Percentiles rank a stretch among this genome's conserved stretches.
These are phyloP conservation scores for Notechis scutatus DNA, from an alignment of 2,113 vertebrate species.

Conservation along the genomic window DNA sequence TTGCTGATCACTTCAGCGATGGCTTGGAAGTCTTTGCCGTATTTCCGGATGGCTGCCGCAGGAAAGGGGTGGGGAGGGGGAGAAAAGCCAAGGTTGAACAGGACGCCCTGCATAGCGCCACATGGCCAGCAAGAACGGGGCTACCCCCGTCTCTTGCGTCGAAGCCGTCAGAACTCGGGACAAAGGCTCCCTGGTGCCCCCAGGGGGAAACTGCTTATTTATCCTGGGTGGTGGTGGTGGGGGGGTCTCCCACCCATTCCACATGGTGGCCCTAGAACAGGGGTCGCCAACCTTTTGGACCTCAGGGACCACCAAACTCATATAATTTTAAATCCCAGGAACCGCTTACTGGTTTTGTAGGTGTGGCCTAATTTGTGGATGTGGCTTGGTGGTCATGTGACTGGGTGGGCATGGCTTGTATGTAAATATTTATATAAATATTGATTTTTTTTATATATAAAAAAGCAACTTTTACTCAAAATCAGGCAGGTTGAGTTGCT, in stretches of 20 bases:
- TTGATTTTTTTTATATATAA: no score
- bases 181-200: neutral
- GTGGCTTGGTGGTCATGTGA: no score
- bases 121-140: neutral
- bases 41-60: conserved; percentile 79
- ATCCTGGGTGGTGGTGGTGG: neutral
- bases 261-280: neutral
- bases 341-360: no score
- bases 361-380: no score
- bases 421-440: no score
- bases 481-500: no score
- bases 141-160: neutral
- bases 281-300: no score
- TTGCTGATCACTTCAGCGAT: conserved; percentile 88
- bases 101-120: no score
- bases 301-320: no score
- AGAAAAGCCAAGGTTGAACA: neutral
- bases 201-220: neutral
- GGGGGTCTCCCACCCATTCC: neutral
- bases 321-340: no score
- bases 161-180: neutral
- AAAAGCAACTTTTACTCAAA: no score
- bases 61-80: neutral
- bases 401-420: no score
- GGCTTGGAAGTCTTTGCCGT: conserved; percentile 85